Conservation (phyloP, 2,888 invertebrate genomes). For the Athrips mouffetella region DNA sequence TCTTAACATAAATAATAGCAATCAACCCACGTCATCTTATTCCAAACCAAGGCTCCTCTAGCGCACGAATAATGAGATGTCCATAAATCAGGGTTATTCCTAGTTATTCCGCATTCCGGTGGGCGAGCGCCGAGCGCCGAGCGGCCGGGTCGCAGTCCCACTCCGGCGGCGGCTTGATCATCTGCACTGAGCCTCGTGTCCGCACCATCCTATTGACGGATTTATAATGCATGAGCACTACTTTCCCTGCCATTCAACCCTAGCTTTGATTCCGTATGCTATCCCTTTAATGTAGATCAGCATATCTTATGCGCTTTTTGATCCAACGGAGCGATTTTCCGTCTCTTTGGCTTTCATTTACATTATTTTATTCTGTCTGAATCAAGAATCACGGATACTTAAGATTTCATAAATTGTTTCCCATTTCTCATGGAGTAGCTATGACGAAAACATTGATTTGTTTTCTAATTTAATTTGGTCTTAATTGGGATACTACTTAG, state of each 20-base stretch:
- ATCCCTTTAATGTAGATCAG: background rate
- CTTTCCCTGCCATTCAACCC: conserved; percentile 9
- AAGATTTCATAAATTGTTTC: too few species aligned
- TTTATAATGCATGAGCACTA: conserved; percentile 12
- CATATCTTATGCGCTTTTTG: background rate
- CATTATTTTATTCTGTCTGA: background rate
- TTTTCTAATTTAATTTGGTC: too few species aligned
- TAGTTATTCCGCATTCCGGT: background rate
- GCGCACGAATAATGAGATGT: background rate
- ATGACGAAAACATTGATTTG: too few species aligned
- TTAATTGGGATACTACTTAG: too few species aligned
- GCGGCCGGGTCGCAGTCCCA: background rate
- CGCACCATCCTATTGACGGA: conserved; percentile 5
- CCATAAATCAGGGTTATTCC: conserved; percentile 3
- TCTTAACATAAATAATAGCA: too few species aligned
- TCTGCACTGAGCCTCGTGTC: background rate
- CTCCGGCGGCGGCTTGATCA: background rate
- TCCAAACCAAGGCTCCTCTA: background rate
- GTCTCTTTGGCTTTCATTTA: background rate
- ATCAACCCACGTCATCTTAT: background rate
- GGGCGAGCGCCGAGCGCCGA: background rate
- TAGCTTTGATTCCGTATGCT: conserved; percentile 8
- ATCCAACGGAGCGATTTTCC: background rate
- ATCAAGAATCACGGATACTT: too few species aligned
- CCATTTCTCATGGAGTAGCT: too few species aligned